A percentile compares a stretch with the other conserved stretches of the same genome.
phyloP scores from a whole-genome alignment of 2,888 invertebrate genomes.

The Amphiduros pacificus region DNA sequence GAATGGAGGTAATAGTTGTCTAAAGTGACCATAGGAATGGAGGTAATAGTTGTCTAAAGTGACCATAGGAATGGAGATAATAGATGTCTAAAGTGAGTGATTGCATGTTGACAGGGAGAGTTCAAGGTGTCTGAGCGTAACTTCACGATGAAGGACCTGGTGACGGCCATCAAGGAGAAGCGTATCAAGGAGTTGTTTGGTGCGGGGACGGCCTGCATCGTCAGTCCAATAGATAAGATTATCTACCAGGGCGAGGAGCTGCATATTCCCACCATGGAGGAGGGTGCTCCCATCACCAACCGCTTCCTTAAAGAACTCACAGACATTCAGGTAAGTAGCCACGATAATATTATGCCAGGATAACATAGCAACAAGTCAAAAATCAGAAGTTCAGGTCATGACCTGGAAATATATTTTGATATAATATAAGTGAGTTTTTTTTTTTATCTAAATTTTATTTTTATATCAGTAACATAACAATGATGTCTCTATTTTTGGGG shows the following conservation, averaged over 20 bases:
- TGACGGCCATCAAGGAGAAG: conserved; percentile 74
- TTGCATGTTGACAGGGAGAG: conserved; percentile 66
- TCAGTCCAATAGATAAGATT: conserved; percentile 88
- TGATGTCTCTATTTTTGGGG: too few relatives aligned
- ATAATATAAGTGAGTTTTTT: neutral
- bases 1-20: too few relatives aligned
- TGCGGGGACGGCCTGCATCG: conserved; percentile 94
- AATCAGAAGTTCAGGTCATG: neutral
- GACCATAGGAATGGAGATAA: too few relatives aligned
- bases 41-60: too few relatives aligned
- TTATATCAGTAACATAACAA: neutral
- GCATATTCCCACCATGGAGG: conserved; percentile 65
- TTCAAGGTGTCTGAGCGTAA: conserved; percentile 69
- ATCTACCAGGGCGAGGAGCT: conserved; percentile 69
- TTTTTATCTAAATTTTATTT: neutral
- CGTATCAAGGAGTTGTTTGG: conserved; percentile 96
- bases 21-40: too few relatives aligned
- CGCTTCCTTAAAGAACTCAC: conserved; percentile 75
- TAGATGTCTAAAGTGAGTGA: too few relatives aligned
- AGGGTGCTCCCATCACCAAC: conserved; percentile 70
- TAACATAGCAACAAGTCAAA: too few relatives aligned
- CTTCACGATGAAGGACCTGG: conserved; percentile 81
- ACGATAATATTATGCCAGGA: neutral
- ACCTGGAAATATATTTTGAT: neutral
- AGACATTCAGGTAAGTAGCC: conserved; percentile 72